A percentile compares a stretch with the other conserved stretches of the same genome.
Conservation (phyloP, 1,140 invertebrate species). For the Papilio xuthus region DNA sequence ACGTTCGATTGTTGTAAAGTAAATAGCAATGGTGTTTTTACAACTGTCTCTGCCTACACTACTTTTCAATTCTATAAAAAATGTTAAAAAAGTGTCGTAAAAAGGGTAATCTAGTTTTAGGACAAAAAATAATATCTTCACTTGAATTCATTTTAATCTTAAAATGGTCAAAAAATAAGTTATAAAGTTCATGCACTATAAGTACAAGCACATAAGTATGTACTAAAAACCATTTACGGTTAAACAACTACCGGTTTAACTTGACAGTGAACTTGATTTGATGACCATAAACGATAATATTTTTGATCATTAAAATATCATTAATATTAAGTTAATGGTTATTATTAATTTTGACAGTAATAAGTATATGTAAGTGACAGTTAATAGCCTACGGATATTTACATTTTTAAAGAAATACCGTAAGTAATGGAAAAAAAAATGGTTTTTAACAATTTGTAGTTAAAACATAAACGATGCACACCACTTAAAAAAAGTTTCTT, state of each 20-base stretch:
- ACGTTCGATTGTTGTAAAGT: neutral
- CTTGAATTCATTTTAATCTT: neutral
- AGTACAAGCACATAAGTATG: neutral
- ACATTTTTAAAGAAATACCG: too few relatives aligned
- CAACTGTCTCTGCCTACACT: neutral
- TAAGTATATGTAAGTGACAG: neutral
- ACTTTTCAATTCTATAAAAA: neutral
- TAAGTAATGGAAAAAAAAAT: too few relatives aligned
- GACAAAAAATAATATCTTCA: neutral
- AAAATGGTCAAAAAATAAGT: neutral
- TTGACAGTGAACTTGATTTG: slow-evolving; percentile 36
- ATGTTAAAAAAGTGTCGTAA: neutral
- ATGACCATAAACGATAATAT: slow-evolving; percentile 20
- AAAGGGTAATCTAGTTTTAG: neutral
- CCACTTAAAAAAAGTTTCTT: neutral
- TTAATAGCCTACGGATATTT: neutral
- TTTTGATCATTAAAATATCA: slow-evolving; percentile 28
- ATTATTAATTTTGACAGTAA: slow-evolving; percentile 6
- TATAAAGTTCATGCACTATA: neutral
- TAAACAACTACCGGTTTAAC: slow-evolving; percentile 34
- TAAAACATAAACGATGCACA: neutral
- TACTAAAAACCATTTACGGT: neutral
- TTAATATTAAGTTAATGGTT: slow-evolving; percentile 1
- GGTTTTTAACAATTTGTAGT: too few relatives aligned
- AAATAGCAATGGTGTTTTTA: neutral